Evolutionary conservation across 1,140 invertebrate species (phyloP).

Genomic region (Ooceraea biroi): DNA sequence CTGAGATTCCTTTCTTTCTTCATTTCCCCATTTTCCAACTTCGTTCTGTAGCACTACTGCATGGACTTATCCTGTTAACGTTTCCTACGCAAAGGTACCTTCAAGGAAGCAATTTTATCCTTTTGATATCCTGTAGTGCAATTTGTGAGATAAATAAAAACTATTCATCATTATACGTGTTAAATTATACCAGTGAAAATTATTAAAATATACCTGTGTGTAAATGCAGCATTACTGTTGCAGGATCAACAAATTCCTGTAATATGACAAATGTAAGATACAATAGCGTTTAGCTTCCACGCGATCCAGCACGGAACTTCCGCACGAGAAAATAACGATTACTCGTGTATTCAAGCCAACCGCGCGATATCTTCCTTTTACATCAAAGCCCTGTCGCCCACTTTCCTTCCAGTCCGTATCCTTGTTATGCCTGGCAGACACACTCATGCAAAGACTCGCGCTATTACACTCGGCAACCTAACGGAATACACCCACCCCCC

Average conservation of each 20-base stretch:
- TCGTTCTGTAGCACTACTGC: not conserved
- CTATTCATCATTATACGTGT: too few relatives aligned
- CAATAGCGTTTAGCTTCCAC: not conserved
- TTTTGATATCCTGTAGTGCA: too few relatives aligned
- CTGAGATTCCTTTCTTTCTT: constrained; percentile 33
- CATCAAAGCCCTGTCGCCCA: constrained; percentile 76
- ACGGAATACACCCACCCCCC: not conserved
- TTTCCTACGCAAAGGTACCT: too few relatives aligned
- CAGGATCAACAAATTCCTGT: not conserved
- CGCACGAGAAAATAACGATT: constrained; percentile 58
- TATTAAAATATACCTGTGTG: too few relatives aligned
- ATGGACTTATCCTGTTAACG: not conserved
- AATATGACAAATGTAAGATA: not conserved
- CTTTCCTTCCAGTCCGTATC: constrained; percentile 70
- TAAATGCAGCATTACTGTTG: too few relatives aligned
- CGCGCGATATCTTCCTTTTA: constrained; percentile 73
- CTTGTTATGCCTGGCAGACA: constrained; percentile 58
- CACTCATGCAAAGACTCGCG: constrained; percentile 17
- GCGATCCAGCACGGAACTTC: not conserved
- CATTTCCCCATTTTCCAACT: not conserved
- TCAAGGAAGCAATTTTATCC: too few relatives aligned
- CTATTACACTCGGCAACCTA: constrained; percentile 19
- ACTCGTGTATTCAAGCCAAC: constrained; percentile 71
- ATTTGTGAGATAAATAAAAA: too few relatives aligned
- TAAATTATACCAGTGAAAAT: too few relatives aligned